Evolutionary conservation across 1,140 invertebrate genomes (phyloP).

Genomic region (Hormaphis cornu): DNA sequence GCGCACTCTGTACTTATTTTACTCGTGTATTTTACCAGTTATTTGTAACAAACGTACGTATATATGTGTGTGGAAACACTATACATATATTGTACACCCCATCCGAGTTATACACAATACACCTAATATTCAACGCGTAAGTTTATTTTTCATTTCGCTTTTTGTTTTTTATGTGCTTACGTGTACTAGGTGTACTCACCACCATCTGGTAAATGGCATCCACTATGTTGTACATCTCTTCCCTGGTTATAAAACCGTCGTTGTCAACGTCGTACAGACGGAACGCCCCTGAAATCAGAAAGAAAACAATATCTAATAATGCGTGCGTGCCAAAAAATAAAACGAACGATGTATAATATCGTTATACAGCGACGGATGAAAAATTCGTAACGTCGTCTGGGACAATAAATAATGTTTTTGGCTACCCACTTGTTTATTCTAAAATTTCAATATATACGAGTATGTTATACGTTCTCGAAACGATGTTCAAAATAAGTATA

Average conservation of each 20-base stretch:
- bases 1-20: too few relatives aligned
- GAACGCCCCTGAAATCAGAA: constrained; percentile 77
- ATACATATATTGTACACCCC: neutral
- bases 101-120: too few relatives aligned
- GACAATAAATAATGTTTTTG: too few relatives aligned
- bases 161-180: neutral
- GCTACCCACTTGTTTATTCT: too few relatives aligned
- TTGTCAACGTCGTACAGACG: constrained; percentile 95
- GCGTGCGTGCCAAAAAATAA: neutral
- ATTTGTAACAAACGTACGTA: neutral
- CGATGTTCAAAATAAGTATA: too few relatives aligned
- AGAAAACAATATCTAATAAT: neutral
- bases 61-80: too few relatives aligned
- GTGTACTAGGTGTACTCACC: constrained; percentile 58
- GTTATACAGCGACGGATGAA: neutral
- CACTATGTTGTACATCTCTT: constrained; percentile 98
- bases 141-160: neutral
- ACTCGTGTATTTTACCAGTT: too few relatives aligned
- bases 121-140: too few relatives aligned
- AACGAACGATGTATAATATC: constrained; percentile 25
- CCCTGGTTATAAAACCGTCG: constrained; percentile 92
- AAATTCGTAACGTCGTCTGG: neutral
- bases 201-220: constrained; percentile 99
- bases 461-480: too few relatives aligned
- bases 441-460: too few relatives aligned